Evolutionary conservation across 2,797 vertebrate species (phyloP).

Genomic region (Anableps anableps): DNA sequence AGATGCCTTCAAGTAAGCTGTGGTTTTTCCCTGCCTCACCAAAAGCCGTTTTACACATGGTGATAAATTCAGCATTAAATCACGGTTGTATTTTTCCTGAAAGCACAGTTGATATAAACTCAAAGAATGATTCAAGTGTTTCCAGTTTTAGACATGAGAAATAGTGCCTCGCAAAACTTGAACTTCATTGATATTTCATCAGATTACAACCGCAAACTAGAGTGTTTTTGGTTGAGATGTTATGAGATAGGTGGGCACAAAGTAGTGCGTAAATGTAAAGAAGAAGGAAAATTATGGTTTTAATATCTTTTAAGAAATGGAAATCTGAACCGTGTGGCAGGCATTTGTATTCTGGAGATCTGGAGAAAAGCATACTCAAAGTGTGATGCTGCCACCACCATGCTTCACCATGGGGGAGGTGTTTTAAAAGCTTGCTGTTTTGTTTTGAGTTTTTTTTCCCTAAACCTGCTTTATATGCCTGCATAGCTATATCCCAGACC

Average conservation of each 20-base stretch:
- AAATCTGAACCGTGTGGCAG: not conserved
- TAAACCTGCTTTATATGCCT: not conserved
- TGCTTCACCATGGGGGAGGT: not conserved
- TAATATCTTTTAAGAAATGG: not conserved
- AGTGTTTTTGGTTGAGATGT: not conserved
- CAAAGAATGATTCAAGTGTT: constrained; percentile 46
- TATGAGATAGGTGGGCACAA: not conserved
- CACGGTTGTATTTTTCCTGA: constrained; percentile 8
- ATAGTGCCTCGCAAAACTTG: not conserved
- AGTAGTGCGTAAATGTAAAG: not conserved
- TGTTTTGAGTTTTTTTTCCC: not conserved
- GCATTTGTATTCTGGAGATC: not conserved
- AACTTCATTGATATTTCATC: not conserved
- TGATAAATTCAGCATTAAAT: constrained; percentile 31
- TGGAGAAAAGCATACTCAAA: not conserved
- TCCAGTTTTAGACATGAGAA: constrained; percentile 38
- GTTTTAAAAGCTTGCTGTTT: not conserved
- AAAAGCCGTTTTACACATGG: not conserved
- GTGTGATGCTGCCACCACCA: not conserved
- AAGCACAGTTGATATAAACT: constrained; percentile 48
- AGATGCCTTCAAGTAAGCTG: not conserved
- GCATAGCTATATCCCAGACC: not conserved
- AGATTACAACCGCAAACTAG: not conserved
- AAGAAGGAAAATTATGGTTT: not conserved
- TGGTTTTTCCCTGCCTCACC: not conserved